phyloP scores from a whole-genome alignment of 2,797 vertebrate genomes.

The Melanotaenia boesemani region DNA sequence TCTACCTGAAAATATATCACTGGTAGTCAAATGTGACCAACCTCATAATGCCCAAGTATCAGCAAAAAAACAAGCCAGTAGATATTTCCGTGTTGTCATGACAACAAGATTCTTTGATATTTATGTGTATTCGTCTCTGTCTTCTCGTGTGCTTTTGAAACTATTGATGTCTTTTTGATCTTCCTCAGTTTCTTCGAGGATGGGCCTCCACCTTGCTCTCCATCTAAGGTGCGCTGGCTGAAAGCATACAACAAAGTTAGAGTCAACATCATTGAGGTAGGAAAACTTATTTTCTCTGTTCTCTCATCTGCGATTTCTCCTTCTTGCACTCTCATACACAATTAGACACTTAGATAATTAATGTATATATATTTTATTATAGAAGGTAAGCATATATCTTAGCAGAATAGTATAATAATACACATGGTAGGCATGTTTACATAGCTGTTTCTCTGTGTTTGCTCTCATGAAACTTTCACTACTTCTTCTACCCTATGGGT shows the following conservation, averaged over 20 bases:
- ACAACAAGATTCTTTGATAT: background rate
- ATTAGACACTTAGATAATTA: background rate
- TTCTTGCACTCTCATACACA: constrained; percentile 1
- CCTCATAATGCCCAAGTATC: background rate
- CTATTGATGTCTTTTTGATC: constrained; percentile 22
- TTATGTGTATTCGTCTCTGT: background rate
- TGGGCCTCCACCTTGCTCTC: constrained; percentile 85
- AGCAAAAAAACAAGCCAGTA: background rate
- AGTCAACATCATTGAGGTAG: constrained; percentile 92
- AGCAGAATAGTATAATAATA: background rate
- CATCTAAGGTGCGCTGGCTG: constrained; percentile 91
- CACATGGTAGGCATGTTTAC: constrained; percentile 11
- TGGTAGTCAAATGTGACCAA: background rate
- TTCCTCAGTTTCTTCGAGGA: constrained; percentile 73
- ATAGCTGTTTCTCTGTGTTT: constrained; percentile 9
- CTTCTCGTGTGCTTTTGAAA: background rate
- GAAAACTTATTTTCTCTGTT: constrained; percentile 35
- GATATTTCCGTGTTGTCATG: background rate
- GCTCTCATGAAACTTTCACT: constrained; percentile 13
- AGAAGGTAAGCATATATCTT: background rate
- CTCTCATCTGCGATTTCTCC: background rate
- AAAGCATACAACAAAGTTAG: constrained; percentile 94
- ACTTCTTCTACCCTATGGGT: constrained; percentile 23
- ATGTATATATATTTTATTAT: background rate
- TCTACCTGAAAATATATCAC: background rate